phyloP scores from a whole-genome alignment of 2,113 vertebrate genomes.

The Cepphus grylle region DNA sequence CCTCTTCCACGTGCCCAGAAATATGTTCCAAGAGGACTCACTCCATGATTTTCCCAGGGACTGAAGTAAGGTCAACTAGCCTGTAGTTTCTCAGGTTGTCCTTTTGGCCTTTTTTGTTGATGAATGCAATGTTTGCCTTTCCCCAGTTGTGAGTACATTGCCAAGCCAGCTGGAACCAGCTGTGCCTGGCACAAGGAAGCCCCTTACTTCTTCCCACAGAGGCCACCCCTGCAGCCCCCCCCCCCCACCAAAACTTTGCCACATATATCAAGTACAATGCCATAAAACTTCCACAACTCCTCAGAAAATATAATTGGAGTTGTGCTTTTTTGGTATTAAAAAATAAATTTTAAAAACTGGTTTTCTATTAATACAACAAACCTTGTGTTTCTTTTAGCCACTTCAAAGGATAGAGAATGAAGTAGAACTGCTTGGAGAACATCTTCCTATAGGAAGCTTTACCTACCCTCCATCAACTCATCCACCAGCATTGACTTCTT shows the following conservation, averaged over 20 bases:
- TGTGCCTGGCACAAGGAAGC: neutral
- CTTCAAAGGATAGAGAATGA: constrained; percentile 94
- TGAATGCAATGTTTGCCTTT: neutral
- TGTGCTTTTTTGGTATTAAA: neutral
- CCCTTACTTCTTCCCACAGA: neutral
- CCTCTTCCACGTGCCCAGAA: neutral
- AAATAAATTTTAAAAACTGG: neutral
- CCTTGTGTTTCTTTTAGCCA: constrained; percentile 69
- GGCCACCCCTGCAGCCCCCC: neutral
- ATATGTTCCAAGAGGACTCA: neutral
- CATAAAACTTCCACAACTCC: neutral
- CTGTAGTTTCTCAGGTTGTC: neutral
- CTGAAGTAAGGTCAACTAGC: neutral
- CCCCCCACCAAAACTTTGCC: neutral
- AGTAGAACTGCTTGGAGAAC: constrained; percentile 89
- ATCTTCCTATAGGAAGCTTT: constrained; percentile 88
- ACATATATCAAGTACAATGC: neutral
- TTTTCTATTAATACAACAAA: neutral
- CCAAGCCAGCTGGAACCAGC: neutral
- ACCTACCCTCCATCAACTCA: constrained; percentile 86
- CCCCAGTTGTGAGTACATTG: neutral
- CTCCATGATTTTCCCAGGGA: neutral
- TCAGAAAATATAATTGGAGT: neutral
- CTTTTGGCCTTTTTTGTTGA: neutral
- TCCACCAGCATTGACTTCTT: constrained; percentile 84